A percentile compares a stretch with the other conserved stretches of the same genome.
Conservation (phyloP, 2,113 vertebrate genomes). For the Vulpes ferrilata region DNA sequence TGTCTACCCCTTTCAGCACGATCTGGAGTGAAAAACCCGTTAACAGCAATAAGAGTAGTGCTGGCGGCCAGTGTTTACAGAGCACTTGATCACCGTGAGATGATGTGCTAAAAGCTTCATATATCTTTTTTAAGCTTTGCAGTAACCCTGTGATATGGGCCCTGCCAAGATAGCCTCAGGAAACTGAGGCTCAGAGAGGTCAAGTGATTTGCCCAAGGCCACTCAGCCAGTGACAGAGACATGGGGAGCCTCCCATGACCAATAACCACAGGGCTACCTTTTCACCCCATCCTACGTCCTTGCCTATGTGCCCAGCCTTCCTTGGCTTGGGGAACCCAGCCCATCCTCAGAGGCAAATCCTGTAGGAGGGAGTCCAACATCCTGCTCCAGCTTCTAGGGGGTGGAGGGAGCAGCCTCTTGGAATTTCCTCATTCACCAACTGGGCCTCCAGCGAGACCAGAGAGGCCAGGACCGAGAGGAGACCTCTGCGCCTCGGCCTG, state of each 20-base stretch:
- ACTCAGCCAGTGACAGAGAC: neutral
- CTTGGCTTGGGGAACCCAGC: neutral
- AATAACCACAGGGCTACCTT: neutral
- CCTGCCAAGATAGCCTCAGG: neutral
- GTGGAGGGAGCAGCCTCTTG: neutral
- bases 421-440: neutral
- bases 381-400: neutral
- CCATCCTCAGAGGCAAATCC: neutral
- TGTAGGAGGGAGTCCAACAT: neutral
- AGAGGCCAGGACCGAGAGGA: slow-evolving; percentile 19
- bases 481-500: fast-evolving
- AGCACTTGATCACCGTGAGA: neutral
- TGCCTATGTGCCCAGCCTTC: neutral
- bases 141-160: neutral
- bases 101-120: neutral
- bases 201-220: neutral
- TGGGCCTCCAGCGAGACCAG: neutral
- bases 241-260: neutral
- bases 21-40: neutral
- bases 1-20: neutral
- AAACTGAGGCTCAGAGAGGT: neutral
- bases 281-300: neutral
- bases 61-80: neutral
- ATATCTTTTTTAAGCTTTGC: neutral
- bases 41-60: neutral